Base-by-base conservation (phyloP, 1,140 invertebrate genomes). In the Drosophila chauvacae region DNA sequence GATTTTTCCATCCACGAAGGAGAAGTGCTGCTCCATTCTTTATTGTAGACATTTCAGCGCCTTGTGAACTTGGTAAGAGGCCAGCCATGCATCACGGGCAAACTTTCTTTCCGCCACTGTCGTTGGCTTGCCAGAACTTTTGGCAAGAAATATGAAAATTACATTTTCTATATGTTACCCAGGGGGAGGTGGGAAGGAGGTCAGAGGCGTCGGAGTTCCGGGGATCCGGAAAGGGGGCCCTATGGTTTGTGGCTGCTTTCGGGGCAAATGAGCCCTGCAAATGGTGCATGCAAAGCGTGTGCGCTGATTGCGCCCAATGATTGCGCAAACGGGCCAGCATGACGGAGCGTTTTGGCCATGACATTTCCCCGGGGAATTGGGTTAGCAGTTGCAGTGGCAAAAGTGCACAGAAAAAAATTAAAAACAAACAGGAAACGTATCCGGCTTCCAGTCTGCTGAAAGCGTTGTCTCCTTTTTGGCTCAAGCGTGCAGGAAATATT, bases 11-110 rank as follows among this genome's bases (percentile, higher is more conserved):
- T 37, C 28, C 45, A 28, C 20, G 1, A 2, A 26, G 35, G 53
- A 26, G 53, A 39, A 56, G 53, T 26, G 53, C 53, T 39, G 33
- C 53, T 39, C 35, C 47, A 56, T 50, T 35, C 65, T 39, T 66
- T 50, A 39, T 50, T 30, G 47, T 75, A 58, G 70, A 80, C 83
- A 70, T 76, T 76, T 86, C 82, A 86, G 80, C 75, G 83, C 80
- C 83, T 87, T 61, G 62, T 82, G 79, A 87, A 82, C 75, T 86
- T 86, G 83, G 66, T 83, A 72, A 64, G 71, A 62, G 73, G 80
- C 73, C 83, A 87, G 66, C 77, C 83, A 87, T 88, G 81, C 83
- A 87, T 87, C 84, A 87, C 61, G 56, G 51, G 60, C 61, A 78
- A 81, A 84, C 76, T 71, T 84, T 85, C 75, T 68, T 72, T 70